Evolutionary conservation across 2,888 invertebrate genomes (phyloP).

Genomic region (Ophraella communa): DNA sequence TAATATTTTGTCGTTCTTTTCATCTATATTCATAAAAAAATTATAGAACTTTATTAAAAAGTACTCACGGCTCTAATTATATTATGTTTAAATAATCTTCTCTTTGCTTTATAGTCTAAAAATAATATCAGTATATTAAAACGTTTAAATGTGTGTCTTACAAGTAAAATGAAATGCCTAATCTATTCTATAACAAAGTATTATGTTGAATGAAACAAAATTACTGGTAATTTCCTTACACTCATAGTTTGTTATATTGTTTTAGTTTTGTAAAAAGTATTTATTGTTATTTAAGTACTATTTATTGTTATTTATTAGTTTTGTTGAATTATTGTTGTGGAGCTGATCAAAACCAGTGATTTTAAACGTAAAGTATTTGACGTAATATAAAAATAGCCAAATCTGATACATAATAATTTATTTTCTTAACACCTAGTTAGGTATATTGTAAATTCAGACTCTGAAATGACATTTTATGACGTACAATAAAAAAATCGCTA

Average conservation of each 20-base stretch:
- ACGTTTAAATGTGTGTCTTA: neutral
- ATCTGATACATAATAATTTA: neutral
- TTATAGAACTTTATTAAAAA: no score
- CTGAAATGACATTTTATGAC: neutral
- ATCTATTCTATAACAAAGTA: neutral
- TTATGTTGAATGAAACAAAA: neutral
- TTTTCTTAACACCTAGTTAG: neutral
- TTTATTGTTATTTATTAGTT: neutral
- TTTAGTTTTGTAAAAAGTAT: neutral
- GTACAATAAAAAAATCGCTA: neutral
- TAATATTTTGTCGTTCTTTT: no score
- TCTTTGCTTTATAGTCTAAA: neutral
- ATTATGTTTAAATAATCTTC: neutral
- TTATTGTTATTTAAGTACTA: neutral
- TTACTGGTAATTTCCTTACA: neutral
- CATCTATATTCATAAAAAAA: no score
- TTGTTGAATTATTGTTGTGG: neutral
- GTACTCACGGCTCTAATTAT: no score
- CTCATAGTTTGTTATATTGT: neutral
- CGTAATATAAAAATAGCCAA: no score
- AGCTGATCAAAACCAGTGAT: neutral
- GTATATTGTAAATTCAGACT: no score
- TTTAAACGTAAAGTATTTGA: neutral
- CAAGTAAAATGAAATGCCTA: neutral
- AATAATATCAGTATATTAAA: no score